These are phyloP conservation scores for Anableps anableps DNA, from an alignment of 2,797 vertebrate genomes.

Conservation along the genomic window DNA sequence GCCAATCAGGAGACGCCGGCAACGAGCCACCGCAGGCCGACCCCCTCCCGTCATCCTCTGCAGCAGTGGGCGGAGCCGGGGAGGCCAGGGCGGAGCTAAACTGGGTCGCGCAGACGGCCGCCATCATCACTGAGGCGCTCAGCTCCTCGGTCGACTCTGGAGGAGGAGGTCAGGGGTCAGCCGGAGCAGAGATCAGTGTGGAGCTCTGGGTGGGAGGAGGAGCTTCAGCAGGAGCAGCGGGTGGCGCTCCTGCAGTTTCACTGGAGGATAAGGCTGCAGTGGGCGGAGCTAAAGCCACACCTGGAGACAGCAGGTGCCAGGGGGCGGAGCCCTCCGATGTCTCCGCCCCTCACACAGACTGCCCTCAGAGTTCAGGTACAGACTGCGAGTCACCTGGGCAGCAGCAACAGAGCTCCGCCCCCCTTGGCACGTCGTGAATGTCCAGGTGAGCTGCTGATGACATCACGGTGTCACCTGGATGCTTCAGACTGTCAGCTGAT, in stretches of 20 bases:
- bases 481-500: conserved; percentile 48
- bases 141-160: conserved; percentile 63
- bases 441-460: conserved; percentile 26
- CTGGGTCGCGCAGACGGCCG: conserved; percentile 90
- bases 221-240: conserved; percentile 25
- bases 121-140: conserved; percentile 88
- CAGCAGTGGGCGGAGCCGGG: conserved; percentile 10
- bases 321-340: conserved; percentile 1
- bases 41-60: conserved; percentile 18
- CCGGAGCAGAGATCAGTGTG: conserved; percentile 35
- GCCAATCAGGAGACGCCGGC: not conserved
- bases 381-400: conserved; percentile 52
- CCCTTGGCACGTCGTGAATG: conserved; percentile 64
- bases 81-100: conserved; percentile 80
- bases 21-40: conserved; percentile 6
- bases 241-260: not conserved
- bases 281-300: not conserved
- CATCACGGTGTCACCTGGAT: conserved; percentile 17
- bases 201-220: conserved; percentile 66
- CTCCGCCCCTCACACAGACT: conserved; percentile 58
- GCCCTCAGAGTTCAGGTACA: conserved; percentile 43
- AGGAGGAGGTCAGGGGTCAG: conserved; percentile 33
- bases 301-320: not conserved
- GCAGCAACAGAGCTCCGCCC: conserved; percentile 32
- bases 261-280: not conserved